phyloP scores from a whole-genome alignment of 2,113 vertebrate species.

The Centrocercus urophasianus region DNA sequence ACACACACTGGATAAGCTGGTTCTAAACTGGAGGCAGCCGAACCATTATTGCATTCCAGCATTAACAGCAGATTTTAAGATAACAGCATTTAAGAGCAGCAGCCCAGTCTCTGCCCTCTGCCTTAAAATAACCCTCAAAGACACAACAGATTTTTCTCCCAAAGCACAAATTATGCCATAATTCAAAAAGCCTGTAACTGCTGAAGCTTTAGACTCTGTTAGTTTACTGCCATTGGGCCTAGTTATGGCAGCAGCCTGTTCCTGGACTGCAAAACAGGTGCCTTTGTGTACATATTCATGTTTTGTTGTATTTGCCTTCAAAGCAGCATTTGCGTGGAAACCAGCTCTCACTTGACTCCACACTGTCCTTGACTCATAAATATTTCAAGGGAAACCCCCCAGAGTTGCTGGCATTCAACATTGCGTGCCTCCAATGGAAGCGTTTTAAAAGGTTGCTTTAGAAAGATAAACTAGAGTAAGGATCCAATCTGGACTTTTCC shows the following conservation, averaged over 20 bases:
- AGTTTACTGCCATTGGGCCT: not conserved
- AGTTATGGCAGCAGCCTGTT: not conserved
- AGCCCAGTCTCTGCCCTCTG: not conserved
- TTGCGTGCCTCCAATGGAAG: fast-evolving
- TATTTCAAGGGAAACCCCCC: not conserved
- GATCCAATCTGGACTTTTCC: not conserved
- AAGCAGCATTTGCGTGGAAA: not conserved
- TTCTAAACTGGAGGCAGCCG: not conserved
- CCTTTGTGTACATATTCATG: no score
- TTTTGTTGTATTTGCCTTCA: not conserved
- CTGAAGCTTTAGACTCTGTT: not conserved
- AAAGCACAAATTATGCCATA: not conserved
- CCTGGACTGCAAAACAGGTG: fast-evolving
- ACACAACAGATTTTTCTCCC: not conserved
- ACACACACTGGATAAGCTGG: not conserved
- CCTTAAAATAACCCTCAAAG: not conserved
- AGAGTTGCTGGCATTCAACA: not conserved
- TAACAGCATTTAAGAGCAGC: not conserved
- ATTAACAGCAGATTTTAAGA: not conserved
- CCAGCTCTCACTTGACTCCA: not conserved
- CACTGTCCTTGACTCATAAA: not conserved
- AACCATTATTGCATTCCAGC: not conserved
- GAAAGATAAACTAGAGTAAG: not conserved
- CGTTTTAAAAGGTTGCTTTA: not conserved
- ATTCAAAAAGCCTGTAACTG: not conserved